Evolutionary conservation across 2,888 invertebrate genomes (phyloP), one percentile per base, ranked within the genome.

Genomic region (Pocota personata): DNA sequence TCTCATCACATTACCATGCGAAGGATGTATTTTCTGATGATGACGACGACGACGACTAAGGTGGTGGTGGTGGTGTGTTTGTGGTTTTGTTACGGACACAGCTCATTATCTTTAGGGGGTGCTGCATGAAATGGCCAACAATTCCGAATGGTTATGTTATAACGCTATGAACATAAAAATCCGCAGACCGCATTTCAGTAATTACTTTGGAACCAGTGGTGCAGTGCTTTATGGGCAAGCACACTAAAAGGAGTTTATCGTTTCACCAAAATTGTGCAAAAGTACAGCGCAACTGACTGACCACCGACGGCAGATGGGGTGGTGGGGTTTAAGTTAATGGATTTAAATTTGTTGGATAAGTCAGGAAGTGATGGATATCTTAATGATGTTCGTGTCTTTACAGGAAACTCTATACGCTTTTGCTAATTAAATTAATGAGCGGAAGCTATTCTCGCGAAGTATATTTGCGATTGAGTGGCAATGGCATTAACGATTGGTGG

Each of bases 401-500:
- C 60, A 52, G 24, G 52, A 30, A 21, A 37, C 27, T 52, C n/a
- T 52, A 19, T 10, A 10, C 24, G 27, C 19, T 24, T 43, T 27
- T 73, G 62, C 35, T 73, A 55, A 73, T 73, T 73, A 24, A 73
- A 73, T 73, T 73, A 64, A 64, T 55, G 40, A 43, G 32, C 52
- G 40, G 14, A 30, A 52, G 21, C n/a, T 43, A 21, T 40, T 64
- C 52, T 19, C 16, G 52, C 14, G 27, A 19, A 73, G 30, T 14
- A 52, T 27, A 64, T 64, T 21, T 55, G 27, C 50, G 35, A 50
- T 50, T 50, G n/a, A 21, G 32, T 24, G 32, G 14, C 35, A 21
- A 35, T 12, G 16, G 7, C 37, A 10, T 62, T 30, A 3, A 32
- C 0, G 48, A 32, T 19, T 32, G 19, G n/a, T 35, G 14, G 16